Evolutionary conservation across 2,888 invertebrate species (phyloP), one percentile per base, ranked within the genome.

Genomic region (Panopea generosa): DNA sequence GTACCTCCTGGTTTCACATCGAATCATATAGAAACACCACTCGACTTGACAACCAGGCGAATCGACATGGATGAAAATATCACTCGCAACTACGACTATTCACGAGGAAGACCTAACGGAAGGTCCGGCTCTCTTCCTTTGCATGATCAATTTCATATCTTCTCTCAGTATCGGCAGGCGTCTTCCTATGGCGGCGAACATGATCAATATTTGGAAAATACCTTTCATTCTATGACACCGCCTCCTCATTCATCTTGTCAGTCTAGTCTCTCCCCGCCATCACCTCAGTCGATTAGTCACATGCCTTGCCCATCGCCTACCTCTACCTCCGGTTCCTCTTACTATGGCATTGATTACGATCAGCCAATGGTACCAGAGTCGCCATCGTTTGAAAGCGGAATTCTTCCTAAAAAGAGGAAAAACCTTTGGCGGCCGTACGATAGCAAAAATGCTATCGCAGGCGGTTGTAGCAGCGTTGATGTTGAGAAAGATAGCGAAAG

Each of bases 391-490:
- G 68, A 60, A 11, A 74, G 75, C 49, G 61, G 62, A 22, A 72
- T 81, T 43, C 52, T 81, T 18, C 77, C 77, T 9, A 81, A 81
- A 53, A 81, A 81, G 52, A 59, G 81, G 7, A 81, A 81, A 33
- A 77, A 75, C 43, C 71, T 81, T 6, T 81, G 81, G 81, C 71
- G 81, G 20, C 81, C 81, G 20, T 81, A 81, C 60, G 81, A 81
- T 27, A 73, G 74, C 27, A 55, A 63, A 22, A 27, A 29, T n/a
- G 45, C 52, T 14, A 47, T 52, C 2, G 24, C n/a, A 43, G 16
- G n/a, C 2, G 45, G 27, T 18, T 20, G 56, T n/a, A 43, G 20
- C 24, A 43, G 52, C 26, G 33, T 29, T 1, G 63, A 77, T 0
- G 62, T 26, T 1, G 77, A 77, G 18, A 45, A 40, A 24, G 77